Conservation (phyloP, 2,888 invertebrate genomes). For the Pollenia angustigena region DNA sequence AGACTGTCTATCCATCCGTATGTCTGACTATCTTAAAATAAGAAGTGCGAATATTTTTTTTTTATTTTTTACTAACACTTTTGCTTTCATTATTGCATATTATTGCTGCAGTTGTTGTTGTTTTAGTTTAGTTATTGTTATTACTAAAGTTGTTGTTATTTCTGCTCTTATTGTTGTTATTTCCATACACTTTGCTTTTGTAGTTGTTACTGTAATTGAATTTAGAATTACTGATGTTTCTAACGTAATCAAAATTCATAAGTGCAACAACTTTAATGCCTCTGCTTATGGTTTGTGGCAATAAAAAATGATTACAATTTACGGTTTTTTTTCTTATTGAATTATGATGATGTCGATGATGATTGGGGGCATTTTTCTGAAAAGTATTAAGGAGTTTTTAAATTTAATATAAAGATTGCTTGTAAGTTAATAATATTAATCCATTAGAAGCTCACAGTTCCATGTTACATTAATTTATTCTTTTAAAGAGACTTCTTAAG, state of each 20-base stretch:
- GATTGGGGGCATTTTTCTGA: neutral
- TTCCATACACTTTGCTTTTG: neutral
- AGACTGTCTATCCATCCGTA: neutral
- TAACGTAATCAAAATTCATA: conserved; percentile 57
- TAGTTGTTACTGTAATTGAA: conserved; percentile 60
- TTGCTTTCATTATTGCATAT: conserved; percentile 55
- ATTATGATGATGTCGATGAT: conserved; percentile 47
- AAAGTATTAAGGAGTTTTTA: conserved; percentile 7
- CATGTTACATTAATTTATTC: too few species aligned
- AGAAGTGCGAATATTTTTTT: conserved; percentile 64
- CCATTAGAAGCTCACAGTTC: too few species aligned
- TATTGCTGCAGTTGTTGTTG: neutral
- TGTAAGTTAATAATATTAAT: too few species aligned
- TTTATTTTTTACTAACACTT: conserved; percentile 68
- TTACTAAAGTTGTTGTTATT: neutral
- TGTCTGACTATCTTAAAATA: neutral
- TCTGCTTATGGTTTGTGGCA: conserved; percentile 43
- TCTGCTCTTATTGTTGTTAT: neutral
- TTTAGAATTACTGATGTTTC: conserved; percentile 61
- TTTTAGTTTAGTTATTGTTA: too few species aligned
- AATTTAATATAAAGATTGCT: neutral
- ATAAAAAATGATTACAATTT: conserved; percentile 45
- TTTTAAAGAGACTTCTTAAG: too few species aligned
- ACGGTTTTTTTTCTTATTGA: conserved; percentile 13
- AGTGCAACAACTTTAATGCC: conserved; percentile 48